Evolutionary conservation across 2,113 vertebrate species (phyloP).

Genomic region (Tenrec ecaudatus): DNA sequence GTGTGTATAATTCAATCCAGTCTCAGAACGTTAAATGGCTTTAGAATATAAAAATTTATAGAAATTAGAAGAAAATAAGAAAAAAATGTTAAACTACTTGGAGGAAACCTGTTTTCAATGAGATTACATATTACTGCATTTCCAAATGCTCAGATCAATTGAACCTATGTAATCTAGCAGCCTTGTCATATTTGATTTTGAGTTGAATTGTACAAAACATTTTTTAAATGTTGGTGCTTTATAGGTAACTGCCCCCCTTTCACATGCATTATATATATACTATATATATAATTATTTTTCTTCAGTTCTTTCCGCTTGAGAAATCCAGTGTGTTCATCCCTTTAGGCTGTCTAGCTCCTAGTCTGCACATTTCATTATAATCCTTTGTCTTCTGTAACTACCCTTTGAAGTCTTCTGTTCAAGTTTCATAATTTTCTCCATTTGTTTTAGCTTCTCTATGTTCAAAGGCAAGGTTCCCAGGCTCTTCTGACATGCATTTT

Average conservation of each 20-base stretch:
- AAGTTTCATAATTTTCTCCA: no score
- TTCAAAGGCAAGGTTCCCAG: no score
- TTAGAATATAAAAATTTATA: background rate
- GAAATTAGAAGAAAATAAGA: background rate
- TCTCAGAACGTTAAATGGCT: constrained; percentile 22
- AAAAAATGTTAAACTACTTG: background rate
- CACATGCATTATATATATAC: background rate
- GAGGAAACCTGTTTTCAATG: background rate
- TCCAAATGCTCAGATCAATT: background rate
- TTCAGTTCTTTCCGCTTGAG: no score
- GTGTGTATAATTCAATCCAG: background rate
- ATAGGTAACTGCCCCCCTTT: background rate
- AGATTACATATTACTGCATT: constrained; percentile 8
- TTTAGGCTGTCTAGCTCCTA: no score
- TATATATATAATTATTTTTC: background rate
- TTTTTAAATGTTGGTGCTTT: background rate
- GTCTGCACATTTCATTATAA: no score
- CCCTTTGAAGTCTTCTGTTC: no score
- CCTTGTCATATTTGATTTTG: background rate
- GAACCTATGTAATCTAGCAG: background rate
- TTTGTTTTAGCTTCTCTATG: no score
- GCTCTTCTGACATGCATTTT: no score
- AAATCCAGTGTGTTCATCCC: no score
- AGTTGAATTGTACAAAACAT: background rate
- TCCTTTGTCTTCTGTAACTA: no score